phyloP scores from a whole-genome alignment of 2,113 vertebrate species.

The Xiphorhynchus elegans region DNA sequence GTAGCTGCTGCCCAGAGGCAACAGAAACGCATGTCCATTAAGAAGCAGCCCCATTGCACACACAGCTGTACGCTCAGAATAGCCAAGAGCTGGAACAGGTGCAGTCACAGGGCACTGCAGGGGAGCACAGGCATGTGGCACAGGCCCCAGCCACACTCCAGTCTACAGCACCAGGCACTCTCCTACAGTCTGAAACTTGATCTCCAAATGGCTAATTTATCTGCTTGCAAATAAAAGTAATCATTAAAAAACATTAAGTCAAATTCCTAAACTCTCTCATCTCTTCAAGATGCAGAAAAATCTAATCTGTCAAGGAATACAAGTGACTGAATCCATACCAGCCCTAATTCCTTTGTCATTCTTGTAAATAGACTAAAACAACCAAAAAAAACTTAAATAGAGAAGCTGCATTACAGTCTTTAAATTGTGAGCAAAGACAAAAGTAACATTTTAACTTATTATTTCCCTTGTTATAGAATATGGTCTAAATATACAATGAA shows the following conservation, averaged over 20 bases:
- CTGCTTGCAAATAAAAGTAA: background rate
- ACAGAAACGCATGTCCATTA: background rate
- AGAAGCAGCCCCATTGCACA: background rate
- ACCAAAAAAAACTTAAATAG: background rate
- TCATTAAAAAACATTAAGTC: background rate
- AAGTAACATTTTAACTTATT: background rate
- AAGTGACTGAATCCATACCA: background rate
- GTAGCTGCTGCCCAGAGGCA: background rate
- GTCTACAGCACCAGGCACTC: background rate
- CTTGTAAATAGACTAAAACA: background rate
- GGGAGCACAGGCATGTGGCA: background rate
- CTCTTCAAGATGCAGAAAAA: background rate
- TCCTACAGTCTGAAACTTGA: background rate
- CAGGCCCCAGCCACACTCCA: background rate
- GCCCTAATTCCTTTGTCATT: background rate
- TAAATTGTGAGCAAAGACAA: background rate
- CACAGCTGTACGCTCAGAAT: conserved; percentile 18
- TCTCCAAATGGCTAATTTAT: background rate
- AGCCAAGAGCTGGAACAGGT: conserved; percentile 37
- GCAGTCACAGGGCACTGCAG: background rate
- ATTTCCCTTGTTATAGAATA: background rate
- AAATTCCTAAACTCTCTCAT: background rate
- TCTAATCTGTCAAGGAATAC: background rate
- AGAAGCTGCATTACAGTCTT: background rate
- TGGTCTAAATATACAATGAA: background rate